Percentiles rank a stretch among this genome's conserved stretches.
Conservation (phyloP, 2,797 vertebrate species). For the Ambastaia sidthimunki region DNA sequence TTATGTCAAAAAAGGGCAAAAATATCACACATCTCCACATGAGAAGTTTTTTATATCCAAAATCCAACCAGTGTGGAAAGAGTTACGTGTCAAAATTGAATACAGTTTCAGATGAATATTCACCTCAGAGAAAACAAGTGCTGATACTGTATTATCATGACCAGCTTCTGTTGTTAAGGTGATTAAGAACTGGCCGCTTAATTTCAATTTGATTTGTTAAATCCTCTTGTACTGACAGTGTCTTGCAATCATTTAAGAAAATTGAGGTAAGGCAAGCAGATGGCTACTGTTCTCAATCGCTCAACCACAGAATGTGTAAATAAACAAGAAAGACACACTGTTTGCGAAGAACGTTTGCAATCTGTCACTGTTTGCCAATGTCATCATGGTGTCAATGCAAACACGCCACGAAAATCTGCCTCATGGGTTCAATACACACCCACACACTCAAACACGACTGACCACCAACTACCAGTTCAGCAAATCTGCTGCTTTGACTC, state of each 20-base stretch:
- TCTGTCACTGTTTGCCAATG: constrained; percentile 41
- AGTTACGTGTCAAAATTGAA: no score
- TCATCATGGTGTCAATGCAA: constrained; percentile 48
- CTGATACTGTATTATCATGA: constrained; percentile 3
- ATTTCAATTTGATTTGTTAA: background rate
- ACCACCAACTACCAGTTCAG: background rate
- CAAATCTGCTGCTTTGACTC: no score
- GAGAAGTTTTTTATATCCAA: no score
- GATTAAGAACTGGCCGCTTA: background rate
- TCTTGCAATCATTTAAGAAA: constrained; percentile 8
- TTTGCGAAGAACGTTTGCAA: constrained; percentile 34
- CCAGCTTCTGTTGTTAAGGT: no score
- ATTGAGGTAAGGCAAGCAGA: background rate
- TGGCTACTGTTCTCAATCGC: constrained; percentile 23
- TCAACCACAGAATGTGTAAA: constrained; percentile 19
- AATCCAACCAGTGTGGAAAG: no score
- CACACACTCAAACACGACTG: constrained; percentile 6
- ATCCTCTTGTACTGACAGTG: constrained; percentile 25
- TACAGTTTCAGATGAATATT: no score
- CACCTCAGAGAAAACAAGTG: background rate
- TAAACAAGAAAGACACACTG: background rate
- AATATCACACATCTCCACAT: no score
- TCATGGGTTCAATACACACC: background rate
- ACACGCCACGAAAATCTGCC: constrained; percentile 50
- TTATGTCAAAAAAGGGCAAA: background rate